Base-by-base conservation (phyloP, 1,140 invertebrate genomes). In the Drosophila subpulchrella region DNA sequence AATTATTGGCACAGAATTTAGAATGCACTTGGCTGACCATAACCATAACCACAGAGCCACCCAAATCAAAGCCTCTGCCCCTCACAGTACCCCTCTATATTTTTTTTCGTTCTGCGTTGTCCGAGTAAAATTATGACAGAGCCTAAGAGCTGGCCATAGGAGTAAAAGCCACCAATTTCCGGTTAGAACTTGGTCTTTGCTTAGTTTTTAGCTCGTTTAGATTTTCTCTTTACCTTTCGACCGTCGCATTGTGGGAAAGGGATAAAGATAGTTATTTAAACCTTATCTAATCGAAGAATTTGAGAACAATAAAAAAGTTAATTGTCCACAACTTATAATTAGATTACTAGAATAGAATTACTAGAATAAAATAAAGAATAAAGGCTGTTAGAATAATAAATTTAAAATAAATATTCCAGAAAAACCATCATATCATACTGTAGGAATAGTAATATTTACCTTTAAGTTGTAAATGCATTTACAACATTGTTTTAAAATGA, bases 1-100 rank as follows among this genome's bases (percentile, higher is more conserved):
- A 85, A 85, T 85, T 85, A 85, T 86, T 88, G 82, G 61, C 73
- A 78, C 62, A 86, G 70, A 85, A 85, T 85, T 82, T 78, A 74
- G 82, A 86, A 85, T 80, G 63, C 66, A 78, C 78, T 86, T 70
- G 61, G 55, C 58, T 75, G 46, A 50, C 72, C 72, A 75, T 65
- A 70, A 70, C 67, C 67, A 74, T 75, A 86, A 85, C 82, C 82
- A 82, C 82, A 85, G 85, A 72, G 75, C 61, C 82, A 84, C 68
- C 81, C 81, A 83, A 83, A 83, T 83, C 80, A 84, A 83, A 84
- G 55, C 54, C 44, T 10, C 13, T 39, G 13, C 15, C 41, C 41
- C 72, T 51, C 39, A 41, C 27, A 24, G 38, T 42, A 13, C 34
- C 50, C 30, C 24, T 5, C 6, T 3, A 8, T 17, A 36, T 8